Base-by-base conservation (phyloP, 1,140 invertebrate species). In the Bombus polaris region DNA sequence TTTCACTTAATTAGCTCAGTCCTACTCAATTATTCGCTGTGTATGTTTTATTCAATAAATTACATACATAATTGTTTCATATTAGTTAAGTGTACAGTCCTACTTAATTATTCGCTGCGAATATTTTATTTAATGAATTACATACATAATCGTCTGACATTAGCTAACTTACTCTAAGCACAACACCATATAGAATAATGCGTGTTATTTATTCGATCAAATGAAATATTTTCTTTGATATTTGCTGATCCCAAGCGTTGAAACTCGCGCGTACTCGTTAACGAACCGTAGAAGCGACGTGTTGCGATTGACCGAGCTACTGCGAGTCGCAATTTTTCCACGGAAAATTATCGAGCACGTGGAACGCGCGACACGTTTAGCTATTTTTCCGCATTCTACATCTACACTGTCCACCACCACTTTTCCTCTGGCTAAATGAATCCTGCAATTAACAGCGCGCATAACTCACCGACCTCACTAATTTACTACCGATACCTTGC, bases 401-500 rank as follows among this genome's bases (percentile, higher is more conserved):
- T 15, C 25, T 66, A 13, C 32, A 12, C 12, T 25, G 10, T 13
- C 1, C 32, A 12, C 59, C 42, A 8, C 22, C 32, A 1, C 15
- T 5, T 13, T 57, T 37, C 37, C 32, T 25, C 13, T n/a, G 13
- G 77, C 12, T 15, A 68, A 79, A 68, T 68, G 62, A 79, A 79
- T 79, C 37, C 32, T 44, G 62, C 62, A 68, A 79, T 79, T 44
- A 68, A 62, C 32, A 25, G 22, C 32, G 28, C 35, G 47, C 47
- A 37, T 68, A 44, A 42, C n/a, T 15, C 12, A 35, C 10, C 12
- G 12, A 28, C 3, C 18, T 53, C n/a, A 0, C 22, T 79, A 66
- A 79, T 79, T 79, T 66, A 79, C 42, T 47, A 47, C 42, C n/a
- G 62, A 68, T 79, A 79, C 12, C 39, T 28, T 6, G 47, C 22